phyloP scores from a whole-genome alignment of 2,113 vertebrate species.

The Sapayoa aenigma region DNA sequence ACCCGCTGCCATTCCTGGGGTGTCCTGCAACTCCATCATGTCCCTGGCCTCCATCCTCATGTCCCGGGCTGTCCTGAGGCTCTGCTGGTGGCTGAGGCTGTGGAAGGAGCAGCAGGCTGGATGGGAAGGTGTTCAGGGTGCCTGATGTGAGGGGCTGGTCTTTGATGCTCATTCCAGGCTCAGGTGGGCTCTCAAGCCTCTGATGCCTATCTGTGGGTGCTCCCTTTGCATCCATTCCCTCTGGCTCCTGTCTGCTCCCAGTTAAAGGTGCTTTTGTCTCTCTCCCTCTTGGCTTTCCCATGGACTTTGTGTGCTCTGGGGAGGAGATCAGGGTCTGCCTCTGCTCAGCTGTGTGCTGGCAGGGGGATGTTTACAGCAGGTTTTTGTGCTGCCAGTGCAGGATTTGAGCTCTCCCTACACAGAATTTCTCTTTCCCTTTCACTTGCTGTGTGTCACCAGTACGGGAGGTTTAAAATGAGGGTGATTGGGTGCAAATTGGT shows the following conservation, averaged over 20 bases:
- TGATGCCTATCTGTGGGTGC: not conserved
- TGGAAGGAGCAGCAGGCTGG: not conserved
- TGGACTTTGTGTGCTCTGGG: not conserved
- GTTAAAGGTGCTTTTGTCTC: not conserved
- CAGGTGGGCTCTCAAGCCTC: not conserved
- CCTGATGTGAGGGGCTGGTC: not conserved
- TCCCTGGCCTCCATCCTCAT: fast-evolving
- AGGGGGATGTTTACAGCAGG: not conserved
- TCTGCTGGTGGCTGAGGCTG: not conserved
- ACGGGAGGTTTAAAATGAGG: not conserved
- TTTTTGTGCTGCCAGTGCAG: not conserved
- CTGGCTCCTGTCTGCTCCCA: not conserved
- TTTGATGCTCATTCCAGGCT: not conserved
- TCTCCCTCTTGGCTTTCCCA: not conserved
- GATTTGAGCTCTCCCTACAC: not conserved
- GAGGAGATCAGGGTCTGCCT: not conserved
- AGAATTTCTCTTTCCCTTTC: not conserved
- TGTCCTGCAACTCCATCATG: not conserved
- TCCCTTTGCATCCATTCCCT: not conserved
- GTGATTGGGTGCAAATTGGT: too few species aligned
- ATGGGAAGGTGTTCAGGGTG: not conserved
- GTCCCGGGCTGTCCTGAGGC: not conserved
- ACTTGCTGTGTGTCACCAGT: fast-evolving
- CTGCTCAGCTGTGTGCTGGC: fast-evolving
- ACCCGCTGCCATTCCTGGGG: not conserved